These are phyloP conservation scores for Xanthorhoe designata DNA, from an alignment of 2,888 invertebrate species.

Conservation along the genomic window DNA sequence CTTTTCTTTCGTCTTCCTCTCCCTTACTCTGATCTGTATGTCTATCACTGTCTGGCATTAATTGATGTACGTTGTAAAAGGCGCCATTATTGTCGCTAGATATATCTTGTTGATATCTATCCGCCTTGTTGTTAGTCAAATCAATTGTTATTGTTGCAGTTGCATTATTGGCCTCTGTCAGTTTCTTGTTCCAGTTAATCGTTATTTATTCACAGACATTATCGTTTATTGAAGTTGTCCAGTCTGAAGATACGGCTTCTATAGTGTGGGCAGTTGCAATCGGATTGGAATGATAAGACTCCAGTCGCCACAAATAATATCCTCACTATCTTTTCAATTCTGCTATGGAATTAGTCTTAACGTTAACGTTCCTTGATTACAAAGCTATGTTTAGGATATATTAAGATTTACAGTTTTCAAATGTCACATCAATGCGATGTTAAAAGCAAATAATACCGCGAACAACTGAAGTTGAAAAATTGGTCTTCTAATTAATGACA, in stretches of 20 bases:
- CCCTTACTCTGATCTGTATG: conserved; percentile 44
- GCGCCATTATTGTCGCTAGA: conserved; percentile 79
- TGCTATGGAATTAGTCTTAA: neutral
- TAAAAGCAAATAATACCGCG: neutral
- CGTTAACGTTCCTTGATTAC: neutral
- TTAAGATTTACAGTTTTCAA: too few relatives aligned
- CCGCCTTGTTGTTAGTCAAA: conserved; percentile 69
- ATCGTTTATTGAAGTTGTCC: conserved; percentile 31
- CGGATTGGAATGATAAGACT: conserved; percentile 49
- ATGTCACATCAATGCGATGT: too few relatives aligned
- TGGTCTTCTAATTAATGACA: conserved; percentile 14
- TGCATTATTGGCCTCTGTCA: conserved; percentile 27
- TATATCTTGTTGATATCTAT: conserved; percentile 73
- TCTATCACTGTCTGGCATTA: conserved; percentile 69
- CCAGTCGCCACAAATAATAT: conserved; percentile 17
- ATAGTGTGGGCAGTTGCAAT: conserved; percentile 57
- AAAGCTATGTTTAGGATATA: too few relatives aligned
- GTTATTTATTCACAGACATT: conserved; percentile 28
- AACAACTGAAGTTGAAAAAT: neutral
- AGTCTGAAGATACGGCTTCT: conserved; percentile 38
- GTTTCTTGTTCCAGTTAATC: conserved; percentile 28
- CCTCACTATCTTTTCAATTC: neutral
- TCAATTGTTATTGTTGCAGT: conserved; percentile 67
- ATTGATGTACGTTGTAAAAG: conserved; percentile 79
- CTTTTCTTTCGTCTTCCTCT: conserved; percentile 60